Conservation (phyloP, 35 echinoderm and acorn worm species). For the Lytechinus variegatus region DNA sequence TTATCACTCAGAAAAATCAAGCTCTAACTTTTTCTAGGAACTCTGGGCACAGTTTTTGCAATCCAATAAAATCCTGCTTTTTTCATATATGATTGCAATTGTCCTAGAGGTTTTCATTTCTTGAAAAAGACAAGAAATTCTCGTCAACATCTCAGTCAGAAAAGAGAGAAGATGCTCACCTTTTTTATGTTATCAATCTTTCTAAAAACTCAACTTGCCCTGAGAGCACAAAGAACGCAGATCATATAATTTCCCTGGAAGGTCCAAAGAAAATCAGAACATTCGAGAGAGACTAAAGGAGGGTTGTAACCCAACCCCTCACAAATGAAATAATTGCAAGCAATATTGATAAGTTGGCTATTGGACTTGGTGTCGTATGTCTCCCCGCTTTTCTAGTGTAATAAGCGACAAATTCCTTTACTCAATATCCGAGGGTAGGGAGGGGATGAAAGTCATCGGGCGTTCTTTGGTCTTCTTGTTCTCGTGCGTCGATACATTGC, state of each 20-base stretch:
- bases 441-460: constrained; percentile 50
- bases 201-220: constrained; percentile 32
- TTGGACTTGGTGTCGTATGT: constrained; percentile 48
- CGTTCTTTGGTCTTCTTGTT: background rate
- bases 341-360: constrained; percentile 58
- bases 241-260: constrained; percentile 50
- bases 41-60: constrained; percentile 16
- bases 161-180: background rate
- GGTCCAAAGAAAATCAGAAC: constrained; percentile 17
- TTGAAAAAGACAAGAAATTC: background rate
- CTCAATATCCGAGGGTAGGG: constrained; percentile 53
- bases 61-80: constrained; percentile 19
- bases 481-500: constrained; percentile 52
- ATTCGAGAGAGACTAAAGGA: background rate
- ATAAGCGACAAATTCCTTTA: constrained; percentile 55
- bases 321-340: constrained; percentile 53
- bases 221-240: background rate
- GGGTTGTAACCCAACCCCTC: constrained; percentile 19
- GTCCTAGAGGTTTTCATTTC: background rate
- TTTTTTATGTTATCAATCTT: constrained; percentile 39
- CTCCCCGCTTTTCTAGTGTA: constrained; percentile 35
- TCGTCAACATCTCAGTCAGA: background rate
- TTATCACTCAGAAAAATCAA: background rate
- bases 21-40: background rate
- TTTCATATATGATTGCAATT: constrained; percentile 20